These are phyloP conservation scores for Ranitomeya variabilis DNA, from an alignment of 2,113 vertebrate species.

Conservation along the genomic window DNA sequence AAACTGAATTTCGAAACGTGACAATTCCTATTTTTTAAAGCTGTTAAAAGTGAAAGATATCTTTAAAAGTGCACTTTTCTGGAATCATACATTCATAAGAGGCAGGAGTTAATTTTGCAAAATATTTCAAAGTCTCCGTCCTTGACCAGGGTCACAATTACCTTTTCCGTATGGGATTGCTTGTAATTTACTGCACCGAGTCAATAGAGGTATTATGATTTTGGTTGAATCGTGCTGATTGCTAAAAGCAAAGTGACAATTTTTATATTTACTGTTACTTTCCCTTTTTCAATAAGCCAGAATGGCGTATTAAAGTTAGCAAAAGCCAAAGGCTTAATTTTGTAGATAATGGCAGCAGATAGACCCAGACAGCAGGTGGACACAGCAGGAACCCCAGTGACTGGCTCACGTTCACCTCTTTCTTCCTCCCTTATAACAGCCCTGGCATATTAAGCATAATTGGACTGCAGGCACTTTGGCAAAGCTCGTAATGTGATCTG, in stretches of 20 bases:
- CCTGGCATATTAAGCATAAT: not conserved
- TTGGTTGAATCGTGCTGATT: not conserved
- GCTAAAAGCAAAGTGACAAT: not conserved
- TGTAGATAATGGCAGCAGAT: not conserved
- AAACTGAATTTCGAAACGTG: no score
- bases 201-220: not conserved
- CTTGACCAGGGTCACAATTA: not conserved
- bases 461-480: constrained; percentile 12
- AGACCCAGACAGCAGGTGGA: constrained; percentile 10
- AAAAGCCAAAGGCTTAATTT: not conserved
- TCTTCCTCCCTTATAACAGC: not conserved
- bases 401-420: not conserved
- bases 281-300: not conserved
- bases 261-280: no score
- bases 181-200: not conserved
- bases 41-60: no score
- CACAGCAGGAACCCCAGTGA: not conserved
- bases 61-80: no score
- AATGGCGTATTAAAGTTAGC: constrained; percentile 6
- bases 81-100: no score
- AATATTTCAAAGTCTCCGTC: not conserved
- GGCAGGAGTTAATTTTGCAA: no score
- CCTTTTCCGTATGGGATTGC: not conserved
- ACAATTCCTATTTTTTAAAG: no score
- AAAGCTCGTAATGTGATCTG: not conserved